Conservation (phyloP, 92 coral and sea anemone genomes). For the Actinernus sp. region DNA sequence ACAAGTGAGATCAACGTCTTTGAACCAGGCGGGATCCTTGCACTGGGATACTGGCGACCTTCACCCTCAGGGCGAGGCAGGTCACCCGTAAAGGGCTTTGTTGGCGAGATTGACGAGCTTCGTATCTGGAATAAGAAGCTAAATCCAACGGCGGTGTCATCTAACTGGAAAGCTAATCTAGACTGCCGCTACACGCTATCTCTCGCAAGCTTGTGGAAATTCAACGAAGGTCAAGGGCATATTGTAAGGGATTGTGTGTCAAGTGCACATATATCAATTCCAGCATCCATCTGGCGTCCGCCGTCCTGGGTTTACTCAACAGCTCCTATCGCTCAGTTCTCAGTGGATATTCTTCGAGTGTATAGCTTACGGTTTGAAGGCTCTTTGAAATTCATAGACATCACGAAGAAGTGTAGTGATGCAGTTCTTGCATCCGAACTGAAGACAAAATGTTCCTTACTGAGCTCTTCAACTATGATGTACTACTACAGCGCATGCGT, state of each 20-base stretch:
- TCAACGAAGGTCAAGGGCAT: slow-evolving; percentile 92
- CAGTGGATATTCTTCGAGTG: slow-evolving; percentile 28
- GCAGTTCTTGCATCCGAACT: slow-evolving; percentile 53
- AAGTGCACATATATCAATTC: slow-evolving; percentile 71
- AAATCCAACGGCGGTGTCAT: slow-evolving; percentile 63
- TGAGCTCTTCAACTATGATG: slow-evolving; percentile 44
- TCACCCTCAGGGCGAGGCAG: slow-evolving; percentile 70
- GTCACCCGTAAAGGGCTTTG: slow-evolving; percentile 71
- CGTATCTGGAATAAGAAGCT: slow-evolving; percentile 94
- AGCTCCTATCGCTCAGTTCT: slow-evolving; percentile 63
- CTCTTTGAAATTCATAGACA: slow-evolving; percentile 10
- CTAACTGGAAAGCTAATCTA: slow-evolving; percentile 55
- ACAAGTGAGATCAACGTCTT: slow-evolving; percentile 72
- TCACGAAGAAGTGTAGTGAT: slow-evolving; percentile 60
- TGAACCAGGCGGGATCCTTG: slow-evolving; percentile 91
- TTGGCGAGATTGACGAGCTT: slow-evolving; percentile 94
- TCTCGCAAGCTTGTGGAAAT: slow-evolving; percentile 93
- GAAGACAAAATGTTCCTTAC: slow-evolving; percentile 26
- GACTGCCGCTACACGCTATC: slow-evolving; percentile 55
- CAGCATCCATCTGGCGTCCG: slow-evolving; percentile 75
- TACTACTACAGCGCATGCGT: slow-evolving; percentile 87
- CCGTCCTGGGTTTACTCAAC: slow-evolving; percentile 93
- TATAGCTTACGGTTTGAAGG: slow-evolving; percentile 65
- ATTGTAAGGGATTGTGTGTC: slow-evolving; percentile 89
- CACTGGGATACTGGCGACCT: slow-evolving; percentile 93